Conservation (phyloP, 2,797 vertebrate genomes). For the Falco naumanni region DNA sequence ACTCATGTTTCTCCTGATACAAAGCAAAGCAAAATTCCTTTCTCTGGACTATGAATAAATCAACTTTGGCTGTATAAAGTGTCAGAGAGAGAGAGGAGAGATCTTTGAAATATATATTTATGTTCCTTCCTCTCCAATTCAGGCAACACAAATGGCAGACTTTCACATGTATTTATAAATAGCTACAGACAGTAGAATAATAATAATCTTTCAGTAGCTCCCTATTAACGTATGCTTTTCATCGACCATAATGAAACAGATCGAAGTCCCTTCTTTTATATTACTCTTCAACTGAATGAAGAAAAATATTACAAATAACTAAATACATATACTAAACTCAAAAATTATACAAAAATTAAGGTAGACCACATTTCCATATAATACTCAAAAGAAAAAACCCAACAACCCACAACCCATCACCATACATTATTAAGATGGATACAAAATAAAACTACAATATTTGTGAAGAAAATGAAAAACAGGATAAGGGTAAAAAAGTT, state of each 20-base stretch:
- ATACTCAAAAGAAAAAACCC: not conserved
- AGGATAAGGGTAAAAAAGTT: not conserved
- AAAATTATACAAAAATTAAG: not conserved
- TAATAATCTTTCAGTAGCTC: not conserved
- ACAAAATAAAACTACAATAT: not conserved
- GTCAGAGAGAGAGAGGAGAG: not conserved
- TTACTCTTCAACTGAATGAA: not conserved
- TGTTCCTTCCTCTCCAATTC: not conserved
- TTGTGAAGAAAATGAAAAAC: not conserved
- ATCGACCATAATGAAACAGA: not conserved
- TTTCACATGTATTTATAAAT: not conserved
- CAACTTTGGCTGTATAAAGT: not conserved
- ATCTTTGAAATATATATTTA: not conserved
- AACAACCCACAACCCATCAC: not conserved
- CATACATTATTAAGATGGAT: not conserved
- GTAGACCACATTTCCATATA: not conserved
- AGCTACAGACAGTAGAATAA: not conserved
- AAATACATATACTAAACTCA: not conserved
- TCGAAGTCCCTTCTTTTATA: not conserved
- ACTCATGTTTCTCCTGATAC: not conserved
- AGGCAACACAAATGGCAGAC: not conserved
- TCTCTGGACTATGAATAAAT: not conserved
- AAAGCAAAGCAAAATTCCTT: slow-evolving; percentile 4
- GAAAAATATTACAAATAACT: not conserved
- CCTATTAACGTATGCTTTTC: not conserved